phyloP scores from a whole-genome alignment of 2,797 vertebrate genomes.

The Catharus ustulatus region DNA sequence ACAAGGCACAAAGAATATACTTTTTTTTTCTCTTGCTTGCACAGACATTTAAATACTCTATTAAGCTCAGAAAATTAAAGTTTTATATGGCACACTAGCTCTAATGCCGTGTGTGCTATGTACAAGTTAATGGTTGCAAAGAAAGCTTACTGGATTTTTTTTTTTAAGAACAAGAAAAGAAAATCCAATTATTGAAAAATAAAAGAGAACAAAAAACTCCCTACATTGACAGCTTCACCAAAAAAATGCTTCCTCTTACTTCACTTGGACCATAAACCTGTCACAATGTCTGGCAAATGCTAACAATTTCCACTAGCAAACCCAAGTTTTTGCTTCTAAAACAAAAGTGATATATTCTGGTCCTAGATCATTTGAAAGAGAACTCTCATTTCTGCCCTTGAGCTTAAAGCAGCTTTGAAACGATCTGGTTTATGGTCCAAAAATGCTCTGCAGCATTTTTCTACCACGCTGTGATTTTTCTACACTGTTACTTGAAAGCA shows the following conservation, averaged over 20 bases:
- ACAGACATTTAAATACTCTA: slow-evolving; percentile 87
- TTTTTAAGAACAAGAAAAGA: slow-evolving; percentile 44
- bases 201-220: background rate
- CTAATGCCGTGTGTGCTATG: slow-evolving; percentile 73
- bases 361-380: slow-evolving; percentile 64
- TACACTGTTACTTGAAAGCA: slow-evolving; percentile 73
- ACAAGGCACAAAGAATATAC: slow-evolving; percentile 99
- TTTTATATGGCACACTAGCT: slow-evolving; percentile 79
- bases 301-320: slow-evolving; percentile 47
- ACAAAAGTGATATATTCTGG: slow-evolving; percentile 67
- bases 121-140: slow-evolving; percentile 80
- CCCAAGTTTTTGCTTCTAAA: slow-evolving; percentile 59
- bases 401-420: slow-evolving; percentile 74
- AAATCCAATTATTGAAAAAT: slow-evolving; percentile 70
- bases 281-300: slow-evolving; percentile 72
- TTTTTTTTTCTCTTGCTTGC: slow-evolving; percentile 84
- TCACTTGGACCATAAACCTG: slow-evolving; percentile 79
- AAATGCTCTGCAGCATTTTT: slow-evolving; percentile 80
- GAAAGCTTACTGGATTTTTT: slow-evolving; percentile 68
- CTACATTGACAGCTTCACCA: slow-evolving; percentile 56
- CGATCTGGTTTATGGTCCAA: slow-evolving; percentile 76
- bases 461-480: slow-evolving; percentile 75
- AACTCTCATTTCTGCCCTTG: slow-evolving; percentile 47
- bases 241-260: slow-evolving; percentile 76
- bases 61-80: slow-evolving; percentile 84